Evolutionary conservation across 2,888 invertebrate species (phyloP).

Genomic region (Dorcus hopei): DNA sequence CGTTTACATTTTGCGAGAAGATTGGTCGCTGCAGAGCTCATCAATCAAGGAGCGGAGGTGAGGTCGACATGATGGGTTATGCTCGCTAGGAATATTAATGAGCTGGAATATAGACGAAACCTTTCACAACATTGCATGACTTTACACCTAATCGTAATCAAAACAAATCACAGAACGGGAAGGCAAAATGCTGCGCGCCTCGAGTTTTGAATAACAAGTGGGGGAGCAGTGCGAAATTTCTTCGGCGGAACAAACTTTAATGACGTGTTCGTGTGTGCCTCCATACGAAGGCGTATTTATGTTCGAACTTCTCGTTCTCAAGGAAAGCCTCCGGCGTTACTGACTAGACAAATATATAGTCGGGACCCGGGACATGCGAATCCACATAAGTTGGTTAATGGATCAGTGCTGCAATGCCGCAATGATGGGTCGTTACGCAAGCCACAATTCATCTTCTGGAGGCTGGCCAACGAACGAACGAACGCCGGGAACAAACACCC

Average conservation of each 20-base stretch:
- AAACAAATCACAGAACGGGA: conserved; percentile 27
- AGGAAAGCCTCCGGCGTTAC: conserved; percentile 5
- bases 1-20: conserved; percentile 40
- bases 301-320: conserved; percentile 15
- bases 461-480: conserved; percentile 35
- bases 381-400: conserved; percentile 34
- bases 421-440: conserved; percentile 35
- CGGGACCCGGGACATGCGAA: conserved; percentile 18
- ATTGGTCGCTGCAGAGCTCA: conserved; percentile 11
- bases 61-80: conserved; percentile 41
- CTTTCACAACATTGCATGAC: conserved; percentile 24
- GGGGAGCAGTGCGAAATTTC: conserved; percentile 6
- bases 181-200: conserved; percentile 18
- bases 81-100: conserved; percentile 46
- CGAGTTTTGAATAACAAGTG: conserved; percentile 24
- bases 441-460: conserved; percentile 44
- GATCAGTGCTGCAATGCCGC: conserved; percentile 37
- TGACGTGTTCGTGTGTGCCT: conserved; percentile 18
- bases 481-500: conserved; percentile 23
- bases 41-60: conserved; percentile 19
- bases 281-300: conserved; percentile 12
- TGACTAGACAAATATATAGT: conserved; percentile 22
- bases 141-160: conserved; percentile 25
- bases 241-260: conserved; percentile 24
- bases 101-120: conserved; percentile 26